Evolutionary conservation across 2,797 vertebrate genomes (phyloP), one percentile per base, ranked within the genome.

Genomic region (Podarcis lilfordi): DNA sequence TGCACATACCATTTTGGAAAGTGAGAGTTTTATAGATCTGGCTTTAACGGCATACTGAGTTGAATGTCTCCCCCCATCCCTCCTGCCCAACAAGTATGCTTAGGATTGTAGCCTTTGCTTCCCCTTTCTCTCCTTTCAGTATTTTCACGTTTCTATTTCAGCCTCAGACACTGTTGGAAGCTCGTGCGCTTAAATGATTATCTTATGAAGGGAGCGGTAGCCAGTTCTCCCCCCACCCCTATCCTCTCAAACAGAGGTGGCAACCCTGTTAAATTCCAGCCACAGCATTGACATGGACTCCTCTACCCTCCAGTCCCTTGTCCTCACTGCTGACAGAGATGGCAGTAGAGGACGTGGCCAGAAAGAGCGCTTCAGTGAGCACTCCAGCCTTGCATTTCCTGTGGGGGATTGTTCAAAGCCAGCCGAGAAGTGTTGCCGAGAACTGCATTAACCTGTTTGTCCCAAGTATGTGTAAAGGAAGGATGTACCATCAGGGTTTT

Each of bases 221-320:
- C 59, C 68, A 40, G 61, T 75, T 85, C 27, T 68, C 29, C 8
- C 21, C 23, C 61, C 43, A 32, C 32, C 32, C 32, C 32, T 32
- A 32, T 32, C 71, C 23, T 23, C 21, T 69, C 83, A 23, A 66
- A 17, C 35, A 75, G 55, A 85, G 83, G 78, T 85, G 69, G 88
- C 80, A 93, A 74, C 88, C 27, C 78, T 72, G 50, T 87, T 85
- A 84, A 88, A 69, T 81, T 85, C 82, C 82, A 81, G 78, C 72
- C 2, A 0, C 83, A 88, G 19, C 37, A 86, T 25, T 88, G 90
- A 83, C 77, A 85, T 40, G 15, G 85, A 29, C 4, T 2, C 81
- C 69, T 27, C 64, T 86, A 68, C 80, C 59, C 13, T 89, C 82
- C 13, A 32, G 19, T 88, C 25, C 76, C 78, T 88, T 76, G 86